Evolutionary conservation across 1,140 invertebrate species (phyloP).

Genomic region (Ooceraea biroi): DNA sequence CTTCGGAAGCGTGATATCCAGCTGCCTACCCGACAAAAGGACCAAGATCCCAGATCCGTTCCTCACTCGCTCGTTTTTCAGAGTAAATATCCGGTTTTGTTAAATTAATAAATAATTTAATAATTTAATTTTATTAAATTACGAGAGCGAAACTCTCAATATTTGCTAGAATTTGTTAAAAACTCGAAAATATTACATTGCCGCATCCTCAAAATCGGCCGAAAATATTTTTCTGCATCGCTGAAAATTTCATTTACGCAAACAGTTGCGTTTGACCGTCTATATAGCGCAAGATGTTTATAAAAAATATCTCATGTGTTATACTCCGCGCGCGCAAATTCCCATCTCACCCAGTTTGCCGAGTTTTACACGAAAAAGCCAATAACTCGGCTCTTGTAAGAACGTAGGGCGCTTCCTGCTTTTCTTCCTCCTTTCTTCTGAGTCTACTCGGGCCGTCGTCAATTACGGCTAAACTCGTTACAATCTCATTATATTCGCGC

Average conservation of each 20-base stretch:
- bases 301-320: background rate
- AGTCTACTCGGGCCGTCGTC: slow-evolving; percentile 33
- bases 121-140: no score
- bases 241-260: no score
- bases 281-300: no score
- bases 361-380: slow-evolving; percentile 21
- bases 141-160: no score
- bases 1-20: slow-evolving; percentile 62
- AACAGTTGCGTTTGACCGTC: no score
- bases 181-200: no score
- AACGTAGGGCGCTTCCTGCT: slow-evolving; percentile 7
- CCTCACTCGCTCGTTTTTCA: background rate
- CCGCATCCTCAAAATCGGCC: no score
- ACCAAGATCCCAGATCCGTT: slow-evolving; percentile 6
- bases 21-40: slow-evolving; percentile 51
- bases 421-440: background rate
- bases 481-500: slow-evolving; percentile 58
- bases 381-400: slow-evolving; percentile 44
- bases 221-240: no score
- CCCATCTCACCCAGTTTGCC: slow-evolving; percentile 1
- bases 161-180: no score
- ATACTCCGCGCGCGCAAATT: no score
- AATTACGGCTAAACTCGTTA: slow-evolving; percentile 60
- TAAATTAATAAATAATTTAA: no score
- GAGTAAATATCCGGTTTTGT: no score